Conservation (phyloP, 1,140 invertebrate species). For the Macrotrachela quadricornifera region DNA sequence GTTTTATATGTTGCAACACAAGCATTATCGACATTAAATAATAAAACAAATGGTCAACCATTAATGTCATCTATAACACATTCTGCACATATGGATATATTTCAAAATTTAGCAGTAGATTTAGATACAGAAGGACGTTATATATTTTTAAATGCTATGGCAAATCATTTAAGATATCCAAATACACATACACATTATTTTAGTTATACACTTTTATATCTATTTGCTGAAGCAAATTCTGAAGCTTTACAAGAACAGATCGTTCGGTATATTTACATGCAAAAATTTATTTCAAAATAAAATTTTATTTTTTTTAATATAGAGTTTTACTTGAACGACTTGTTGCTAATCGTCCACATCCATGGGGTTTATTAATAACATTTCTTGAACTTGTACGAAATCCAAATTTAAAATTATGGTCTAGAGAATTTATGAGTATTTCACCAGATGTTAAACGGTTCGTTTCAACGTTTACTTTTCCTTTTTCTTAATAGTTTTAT, state of each 20-base stretch:
- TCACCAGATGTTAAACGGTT: constrained; percentile 73
- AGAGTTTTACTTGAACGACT: constrained; percentile 82
- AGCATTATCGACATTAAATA: constrained; percentile 49
- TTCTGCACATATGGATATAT: constrained; percentile 95
- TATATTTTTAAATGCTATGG: constrained; percentile 88
- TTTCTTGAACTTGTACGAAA: constrained; percentile 98
- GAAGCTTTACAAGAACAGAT: constrained; percentile 75
- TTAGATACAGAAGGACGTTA: constrained; percentile 82
- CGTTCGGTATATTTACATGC: constrained; percentile 34
- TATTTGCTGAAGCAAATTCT: constrained; percentile 91
- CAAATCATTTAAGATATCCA: constrained; percentile 90
- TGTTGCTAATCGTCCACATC: constrained; percentile 91
- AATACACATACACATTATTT: constrained; percentile 99
- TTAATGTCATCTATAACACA: constrained; percentile 31
- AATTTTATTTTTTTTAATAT: neutral
- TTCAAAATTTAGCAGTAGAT: constrained; percentile 90
- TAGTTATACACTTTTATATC: constrained; percentile 77
- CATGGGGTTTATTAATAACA: constrained; percentile 92
- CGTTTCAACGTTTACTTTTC: too few relatives aligned
- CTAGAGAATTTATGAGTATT: constrained; percentile 93
- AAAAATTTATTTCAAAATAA: neutral
- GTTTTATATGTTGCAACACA: constrained; percentile 90
- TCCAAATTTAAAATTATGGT: constrained; percentile 95
- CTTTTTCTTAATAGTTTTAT: too few relatives aligned
- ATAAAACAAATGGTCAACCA: constrained; percentile 19